These are phyloP conservation scores for Epirrhoe tristata DNA, from an alignment of 2,888 invertebrate species.

Conservation along the genomic window DNA sequence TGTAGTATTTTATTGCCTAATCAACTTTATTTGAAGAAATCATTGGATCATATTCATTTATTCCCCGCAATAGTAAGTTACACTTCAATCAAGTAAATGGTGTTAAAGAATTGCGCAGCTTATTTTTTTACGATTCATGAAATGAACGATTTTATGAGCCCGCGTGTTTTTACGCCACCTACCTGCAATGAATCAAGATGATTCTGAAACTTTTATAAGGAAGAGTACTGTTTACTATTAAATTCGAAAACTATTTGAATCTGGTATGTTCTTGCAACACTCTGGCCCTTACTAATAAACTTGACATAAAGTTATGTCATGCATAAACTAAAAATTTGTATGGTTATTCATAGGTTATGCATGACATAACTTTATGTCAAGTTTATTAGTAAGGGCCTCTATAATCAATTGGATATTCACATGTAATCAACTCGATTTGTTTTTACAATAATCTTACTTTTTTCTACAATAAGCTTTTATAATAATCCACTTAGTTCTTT, in stretches of 20 bases:
- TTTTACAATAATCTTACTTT: no score
- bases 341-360: no score
- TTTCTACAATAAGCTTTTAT: no score
- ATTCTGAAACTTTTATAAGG: conserved; percentile 8
- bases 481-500: no score
- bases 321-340: no score
- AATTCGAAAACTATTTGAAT: not conserved
- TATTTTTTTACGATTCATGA: conserved; percentile 36
- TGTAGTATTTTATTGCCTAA: conserved; percentile 56
- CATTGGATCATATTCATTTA: conserved; percentile 47
- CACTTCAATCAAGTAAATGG: conserved; percentile 42
- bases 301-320: no score
- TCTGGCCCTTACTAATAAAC: not conserved
- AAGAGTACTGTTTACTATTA: not conserved
- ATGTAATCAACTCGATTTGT: no score
- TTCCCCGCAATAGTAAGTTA: conserved; percentile 41
- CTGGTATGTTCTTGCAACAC: not conserved
- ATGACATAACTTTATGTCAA: no score
- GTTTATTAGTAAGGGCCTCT: no score
- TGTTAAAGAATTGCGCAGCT: conserved; percentile 34
- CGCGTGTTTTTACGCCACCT: conserved; percentile 45
- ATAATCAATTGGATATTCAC: no score
- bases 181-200: conserved; percentile 18
- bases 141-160: conserved; percentile 48
- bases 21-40: conserved; percentile 55